A percentile compares a stretch with the other conserved stretches of the same genome.
phyloP scores from a whole-genome alignment of 2,888 invertebrate species.

The Drosophila aldrichi region DNA sequence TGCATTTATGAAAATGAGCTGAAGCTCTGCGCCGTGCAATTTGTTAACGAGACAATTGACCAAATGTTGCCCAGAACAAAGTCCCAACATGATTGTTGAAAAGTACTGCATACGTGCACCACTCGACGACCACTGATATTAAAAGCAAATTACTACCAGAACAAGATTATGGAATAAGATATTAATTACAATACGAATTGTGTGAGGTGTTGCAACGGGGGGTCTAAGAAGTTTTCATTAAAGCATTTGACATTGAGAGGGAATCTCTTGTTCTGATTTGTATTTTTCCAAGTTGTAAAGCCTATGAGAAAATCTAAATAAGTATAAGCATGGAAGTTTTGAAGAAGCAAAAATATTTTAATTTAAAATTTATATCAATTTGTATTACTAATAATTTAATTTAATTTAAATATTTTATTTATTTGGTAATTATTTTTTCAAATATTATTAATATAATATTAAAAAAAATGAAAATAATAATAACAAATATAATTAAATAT shows the following conservation, averaged over 20 bases:
- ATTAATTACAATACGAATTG: neutral
- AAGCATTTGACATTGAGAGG: neutral
- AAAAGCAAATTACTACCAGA: slow-evolving; percentile 3
- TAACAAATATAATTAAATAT: too few relatives aligned
- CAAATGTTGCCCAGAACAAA: slow-evolving; percentile 55
- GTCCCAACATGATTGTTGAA: slow-evolving; percentile 55
- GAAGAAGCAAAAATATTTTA: too few relatives aligned
- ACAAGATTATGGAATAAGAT: neutral
- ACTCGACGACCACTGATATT: neutral
- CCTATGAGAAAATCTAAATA: too few relatives aligned
- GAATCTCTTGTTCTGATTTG: neutral
- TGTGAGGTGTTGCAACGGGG: neutral
- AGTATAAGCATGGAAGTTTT: too few relatives aligned
- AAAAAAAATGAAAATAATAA: too few relatives aligned
- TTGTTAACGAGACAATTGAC: slow-evolving; percentile 78
- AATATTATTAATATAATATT: too few relatives aligned
- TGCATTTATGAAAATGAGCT: slow-evolving; percentile 78
- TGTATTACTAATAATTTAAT: too few relatives aligned
- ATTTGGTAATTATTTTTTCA: too few relatives aligned
- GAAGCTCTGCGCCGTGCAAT: slow-evolving; percentile 56
- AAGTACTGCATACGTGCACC: slow-evolving; percentile 2
- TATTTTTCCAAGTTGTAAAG: too few relatives aligned
- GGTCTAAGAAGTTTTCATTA: neutral
- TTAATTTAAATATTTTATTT: too few relatives aligned
- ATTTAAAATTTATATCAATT: too few relatives aligned